Evolutionary conservation across 2,113 vertebrate genomes (phyloP).

Genomic region (Bettongia penicillata): DNA sequence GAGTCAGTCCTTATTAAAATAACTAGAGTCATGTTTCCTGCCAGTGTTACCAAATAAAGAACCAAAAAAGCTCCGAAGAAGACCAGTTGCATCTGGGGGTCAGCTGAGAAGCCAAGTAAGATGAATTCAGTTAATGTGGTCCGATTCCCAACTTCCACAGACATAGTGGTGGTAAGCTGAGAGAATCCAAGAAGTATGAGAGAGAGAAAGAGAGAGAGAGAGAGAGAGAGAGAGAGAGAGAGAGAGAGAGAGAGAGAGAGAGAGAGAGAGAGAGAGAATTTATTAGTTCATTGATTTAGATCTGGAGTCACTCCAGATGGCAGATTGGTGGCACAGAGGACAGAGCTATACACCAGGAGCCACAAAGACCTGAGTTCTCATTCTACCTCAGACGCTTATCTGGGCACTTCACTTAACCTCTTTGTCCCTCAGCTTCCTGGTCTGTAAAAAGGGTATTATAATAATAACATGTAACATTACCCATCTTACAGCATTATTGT

Average conservation of each 20-base stretch:
- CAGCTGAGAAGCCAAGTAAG: slow-evolving; percentile 52
- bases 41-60: slow-evolving; percentile 44
- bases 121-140: slow-evolving; percentile 56
- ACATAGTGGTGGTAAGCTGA: not conserved
- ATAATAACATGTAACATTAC: not conserved
- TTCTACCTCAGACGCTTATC: not conserved
- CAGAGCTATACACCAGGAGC: not conserved
- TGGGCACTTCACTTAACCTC: not conserved
- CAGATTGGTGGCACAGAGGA: not conserved
- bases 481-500: not conserved
- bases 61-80: slow-evolving; percentile 64
- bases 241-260: no score
- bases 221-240: accelerated
- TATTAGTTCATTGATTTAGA: not conserved
- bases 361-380: not conserved
- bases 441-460: not conserved
- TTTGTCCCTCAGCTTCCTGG: not conserved
- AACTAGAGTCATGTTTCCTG: slow-evolving; percentile 66
- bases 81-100: slow-evolving; percentile 52
- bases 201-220: no score
- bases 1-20: slow-evolving; percentile 54
- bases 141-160: slow-evolving; percentile 53
- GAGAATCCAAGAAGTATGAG: not conserved
- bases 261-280: not conserved
- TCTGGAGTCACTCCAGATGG: not conserved